Base-by-base conservation (phyloP, 2,888 invertebrate species). In the Drosophila quasianomalipes region DNA sequence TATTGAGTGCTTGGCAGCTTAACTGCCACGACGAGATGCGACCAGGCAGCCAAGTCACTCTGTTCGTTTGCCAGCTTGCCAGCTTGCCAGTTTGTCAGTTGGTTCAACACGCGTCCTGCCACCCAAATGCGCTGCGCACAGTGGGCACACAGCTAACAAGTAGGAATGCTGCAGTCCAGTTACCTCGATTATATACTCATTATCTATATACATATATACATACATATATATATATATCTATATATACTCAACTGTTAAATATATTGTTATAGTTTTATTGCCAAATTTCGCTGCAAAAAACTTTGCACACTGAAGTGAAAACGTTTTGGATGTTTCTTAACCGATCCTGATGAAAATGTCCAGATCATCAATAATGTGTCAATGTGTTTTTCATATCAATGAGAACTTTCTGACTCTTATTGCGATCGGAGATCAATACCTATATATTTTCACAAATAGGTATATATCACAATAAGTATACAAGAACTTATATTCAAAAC, bases 31-130 rank as follows among this genome's bases (percentile, higher is more conserved):
- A 31, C 60, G 63, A 63, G 63, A 44, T 26, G 62, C 39, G 49
- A 52, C 16, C 60, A 68, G 66, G 63, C 53, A 57, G 51, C 51
- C 59, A 62, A 57, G 66, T 64, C 57, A 39, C 28, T 75, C 49
- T 60, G 67, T 79, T 59, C 54, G 31, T 66, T 52, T 58, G 58
- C 69, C 66, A 51, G 52, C 22, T 22, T 22, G 22, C 69, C 66
- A 51, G 52, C 22, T 22, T 22, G 22, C 69, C 66, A 51, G 52
- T 65, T 33, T 66, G 74, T 69, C 79, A 58, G 82, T 69, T 69
- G 71, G 60, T 59, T 55, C 66, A 78, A 75, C 78, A 71, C 69
- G 75, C 66, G 66, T 47, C 57, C 37, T 49, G 41, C 49, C 80
- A 73, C 76, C 65, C 80, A 76, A 65, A 57, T 69, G 57, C 33